Percentiles rank a stretch among this genome's conserved stretches.
These are phyloP conservation scores for Hemibagrus guttatus DNA, from an alignment of 2,797 vertebrate genomes.

Conservation along the genomic window DNA sequence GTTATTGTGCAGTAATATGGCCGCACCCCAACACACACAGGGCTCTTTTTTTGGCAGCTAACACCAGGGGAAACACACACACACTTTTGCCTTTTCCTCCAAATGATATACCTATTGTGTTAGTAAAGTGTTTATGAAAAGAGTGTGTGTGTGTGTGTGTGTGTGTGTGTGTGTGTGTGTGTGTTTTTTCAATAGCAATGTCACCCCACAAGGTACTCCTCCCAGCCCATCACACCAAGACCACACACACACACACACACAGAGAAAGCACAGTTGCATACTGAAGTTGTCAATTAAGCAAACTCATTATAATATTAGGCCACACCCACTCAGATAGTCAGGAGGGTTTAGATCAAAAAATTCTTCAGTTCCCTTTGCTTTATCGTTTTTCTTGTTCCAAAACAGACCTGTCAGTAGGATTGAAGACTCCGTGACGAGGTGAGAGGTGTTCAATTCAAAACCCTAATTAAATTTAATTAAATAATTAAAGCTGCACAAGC, in stretches of 20 bases:
- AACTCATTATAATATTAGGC: too few species aligned
- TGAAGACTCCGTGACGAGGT: too few species aligned
- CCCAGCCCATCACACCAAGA: neutral
- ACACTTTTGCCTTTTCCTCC: neutral
- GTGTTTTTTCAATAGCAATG: neutral
- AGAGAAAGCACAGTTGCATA: neutral
- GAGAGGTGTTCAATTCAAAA: too few species aligned
- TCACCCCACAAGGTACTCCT: neutral
- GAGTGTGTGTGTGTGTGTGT: neutral
- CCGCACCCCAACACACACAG: neutral
- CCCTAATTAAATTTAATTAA: too few species aligned
- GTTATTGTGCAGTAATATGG: neutral
- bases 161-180: neutral
- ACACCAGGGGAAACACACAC: neutral
- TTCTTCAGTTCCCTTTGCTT: too few species aligned
- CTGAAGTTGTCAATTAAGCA: neutral
- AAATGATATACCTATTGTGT: conserved; percentile 3
- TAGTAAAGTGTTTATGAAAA: neutral
- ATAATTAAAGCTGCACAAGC: too few species aligned
- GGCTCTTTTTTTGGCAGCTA: neutral
- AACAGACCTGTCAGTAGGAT: too few species aligned
- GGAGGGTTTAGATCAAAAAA: too few species aligned
- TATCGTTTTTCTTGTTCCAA: too few species aligned
- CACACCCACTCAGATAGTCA: too few species aligned
- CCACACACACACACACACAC: neutral